phyloP scores from a whole-genome alignment of 1,140 invertebrate species.

The Drosophila santomea region DNA sequence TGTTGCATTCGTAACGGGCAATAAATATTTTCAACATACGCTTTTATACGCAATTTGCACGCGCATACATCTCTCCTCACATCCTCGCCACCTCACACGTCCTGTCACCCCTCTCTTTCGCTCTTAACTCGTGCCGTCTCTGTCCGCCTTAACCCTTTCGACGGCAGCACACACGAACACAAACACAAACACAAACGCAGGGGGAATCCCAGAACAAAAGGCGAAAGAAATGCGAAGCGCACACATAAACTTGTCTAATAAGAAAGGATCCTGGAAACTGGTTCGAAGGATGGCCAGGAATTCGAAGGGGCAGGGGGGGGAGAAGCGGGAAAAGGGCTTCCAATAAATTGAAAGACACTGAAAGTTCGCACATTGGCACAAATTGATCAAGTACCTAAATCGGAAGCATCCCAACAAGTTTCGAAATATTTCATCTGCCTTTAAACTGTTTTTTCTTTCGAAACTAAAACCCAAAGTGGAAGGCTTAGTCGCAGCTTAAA shows the following conservation, averaged over 20 bases:
- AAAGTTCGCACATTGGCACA: conserved; percentile 1
- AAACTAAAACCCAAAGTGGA: neutral
- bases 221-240: conserved; percentile 54
- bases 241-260: conserved; percentile 76
- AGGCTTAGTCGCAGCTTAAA: no score
- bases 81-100: conserved; percentile 40
- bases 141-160: conserved; percentile 48
- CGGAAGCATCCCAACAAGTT: no score
- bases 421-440: neutral
- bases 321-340: neutral
- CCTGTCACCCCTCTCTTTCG: conserved; percentile 32
- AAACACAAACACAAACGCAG: neutral
- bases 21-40: conserved; percentile 84
- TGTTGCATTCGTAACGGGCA: conserved; percentile 83
- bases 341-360: conserved; percentile 46
- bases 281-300: conserved; percentile 19
- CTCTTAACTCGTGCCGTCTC: neutral
- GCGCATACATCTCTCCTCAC: conserved; percentile 69
- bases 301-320: neutral
- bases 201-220: conserved; percentile 43
- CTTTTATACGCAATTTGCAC: conserved; percentile 83
- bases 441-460: neutral
- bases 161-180: conserved; percentile 25
- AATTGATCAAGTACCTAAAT: neutral
- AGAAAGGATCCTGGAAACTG: conserved; percentile 51